phyloP scores from a whole-genome alignment of 2,797 vertebrate species.

The Macrochelys suwanniensis region DNA sequence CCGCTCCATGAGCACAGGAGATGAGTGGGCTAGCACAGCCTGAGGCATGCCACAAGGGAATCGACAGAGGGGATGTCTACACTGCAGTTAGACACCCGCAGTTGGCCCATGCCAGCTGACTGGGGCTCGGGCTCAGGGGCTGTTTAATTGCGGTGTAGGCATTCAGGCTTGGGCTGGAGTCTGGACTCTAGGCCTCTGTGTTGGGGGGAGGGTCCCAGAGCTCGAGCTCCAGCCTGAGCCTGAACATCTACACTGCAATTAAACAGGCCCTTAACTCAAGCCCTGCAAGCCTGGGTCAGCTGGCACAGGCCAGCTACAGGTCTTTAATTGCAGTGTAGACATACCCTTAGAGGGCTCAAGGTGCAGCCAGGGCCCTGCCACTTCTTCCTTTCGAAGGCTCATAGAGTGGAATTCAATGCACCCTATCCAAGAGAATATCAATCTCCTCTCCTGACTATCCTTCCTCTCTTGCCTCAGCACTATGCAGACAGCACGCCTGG shows the following conservation, averaged over 20 bases:
- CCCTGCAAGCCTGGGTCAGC: not conserved
- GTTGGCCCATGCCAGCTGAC: not conserved
- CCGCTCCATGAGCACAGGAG: not conserved
- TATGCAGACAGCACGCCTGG: not conserved
- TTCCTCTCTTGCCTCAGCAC: not conserved
- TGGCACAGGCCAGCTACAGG: not conserved
- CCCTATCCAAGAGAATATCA: not conserved
- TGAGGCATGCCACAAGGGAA: not conserved
- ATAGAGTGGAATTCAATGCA: not conserved
- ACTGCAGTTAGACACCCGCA: not conserved
- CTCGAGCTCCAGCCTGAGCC: not conserved
- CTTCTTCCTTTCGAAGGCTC: not conserved
- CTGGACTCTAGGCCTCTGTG: not conserved
- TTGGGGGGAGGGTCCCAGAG: too few species aligned
- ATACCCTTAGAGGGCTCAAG: not conserved
- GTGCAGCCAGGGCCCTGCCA: not conserved
- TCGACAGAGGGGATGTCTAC: not conserved
- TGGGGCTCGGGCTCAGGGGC: not conserved
- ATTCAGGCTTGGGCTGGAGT: not conserved
- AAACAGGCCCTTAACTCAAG: not conserved
- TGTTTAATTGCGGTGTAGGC: not conserved
- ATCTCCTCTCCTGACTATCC: not conserved
- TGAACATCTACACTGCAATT: not conserved
- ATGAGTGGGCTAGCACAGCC: not conserved
- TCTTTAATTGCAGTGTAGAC: not conserved